Evolutionary conservation across 2,888 invertebrate genomes (phyloP), one percentile per base, ranked within the genome.

Genomic region (Tuberolachnus salignus): DNA sequence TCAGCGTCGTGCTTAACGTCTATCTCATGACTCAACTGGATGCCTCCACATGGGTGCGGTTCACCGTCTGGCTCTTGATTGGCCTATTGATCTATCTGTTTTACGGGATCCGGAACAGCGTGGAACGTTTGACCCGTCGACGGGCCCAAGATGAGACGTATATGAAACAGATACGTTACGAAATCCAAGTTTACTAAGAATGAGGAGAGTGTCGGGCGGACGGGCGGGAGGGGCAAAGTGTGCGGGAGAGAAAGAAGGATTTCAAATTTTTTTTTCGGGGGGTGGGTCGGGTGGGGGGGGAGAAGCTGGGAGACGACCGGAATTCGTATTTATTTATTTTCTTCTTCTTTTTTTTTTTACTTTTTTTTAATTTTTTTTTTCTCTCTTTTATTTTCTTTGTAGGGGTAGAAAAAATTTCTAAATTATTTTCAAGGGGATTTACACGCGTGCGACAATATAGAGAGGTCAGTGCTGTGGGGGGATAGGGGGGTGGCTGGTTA

Each of bases 11-110:
- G 82, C 88, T 92, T 55, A 96, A 96, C 84, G 88, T 94, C 75
- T 93, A 94, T 84, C 87, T 96, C 23, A 94, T 96, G 94, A 86
- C 93, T 72, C 90, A 93, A 85, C 87, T 96, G 82, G 92, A 92
- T 82, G 83, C 85, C 0, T 87, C 89, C 82, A 95, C 95, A 0
- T 96, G 96, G 95, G 87, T 94, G n/a, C 86, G 94, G 82, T 93
- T 95, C 84, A 87, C 87, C 4, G 87, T 94, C 44, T 96, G 95
- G 95, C 90, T 95, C 87, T 85, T 85, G 13, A 86, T 94, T 82
- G 97, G 96, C 89, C 92, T 94, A 84, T 83, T 90, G 3, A 94
- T 97, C 84, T 97, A 97, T 86, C 93, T 96, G 86, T 85, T 87
- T 81, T 97, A 97, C 84, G 95, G 96, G 64, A 89, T 96, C 75